Conservation (phyloP, 2,797 vertebrate species). For the Spea hammondii region DNA sequence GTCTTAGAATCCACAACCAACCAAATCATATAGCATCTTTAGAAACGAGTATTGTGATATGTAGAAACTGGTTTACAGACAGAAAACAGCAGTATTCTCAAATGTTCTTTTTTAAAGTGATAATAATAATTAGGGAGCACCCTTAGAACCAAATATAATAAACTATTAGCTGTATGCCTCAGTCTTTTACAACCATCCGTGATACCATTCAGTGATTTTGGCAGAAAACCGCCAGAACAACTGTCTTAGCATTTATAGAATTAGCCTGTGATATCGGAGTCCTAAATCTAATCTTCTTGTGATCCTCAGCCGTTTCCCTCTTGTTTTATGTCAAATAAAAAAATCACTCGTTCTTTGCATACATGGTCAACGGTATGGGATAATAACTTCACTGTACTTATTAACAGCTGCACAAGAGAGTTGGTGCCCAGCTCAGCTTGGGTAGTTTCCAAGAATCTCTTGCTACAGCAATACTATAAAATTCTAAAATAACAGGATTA, state of each 20-base stretch:
- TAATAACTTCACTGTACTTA: background rate
- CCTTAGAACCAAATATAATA: too few relatives aligned
- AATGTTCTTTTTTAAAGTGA: too few relatives aligned
- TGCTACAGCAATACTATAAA: conserved; percentile 16
- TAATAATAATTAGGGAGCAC: too few relatives aligned
- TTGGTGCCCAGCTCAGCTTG: too few relatives aligned
- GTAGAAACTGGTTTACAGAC: too few relatives aligned
- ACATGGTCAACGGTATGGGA: background rate
- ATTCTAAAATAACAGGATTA: background rate
- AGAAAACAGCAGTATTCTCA: too few relatives aligned
- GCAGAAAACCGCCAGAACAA: background rate
- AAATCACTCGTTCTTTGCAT: background rate
- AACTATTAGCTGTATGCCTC: too few relatives aligned
- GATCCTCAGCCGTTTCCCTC: background rate
- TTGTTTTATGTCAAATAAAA: background rate
- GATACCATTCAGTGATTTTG: conserved; percentile 9
- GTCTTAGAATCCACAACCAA: too few relatives aligned
- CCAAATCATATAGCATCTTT: too few relatives aligned
- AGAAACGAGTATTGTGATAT: too few relatives aligned
- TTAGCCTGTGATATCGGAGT: conserved; percentile 3
- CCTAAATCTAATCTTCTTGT: background rate
- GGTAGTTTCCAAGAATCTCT: conserved; percentile 1
- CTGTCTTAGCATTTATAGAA: conserved; percentile 10
- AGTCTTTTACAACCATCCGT: too few relatives aligned
- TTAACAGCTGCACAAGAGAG: background rate